Evolutionary conservation across 2,113 vertebrate genomes (phyloP), one percentile per base, ranked within the genome.

Genomic region (Pangasianodon gigas): DNA sequence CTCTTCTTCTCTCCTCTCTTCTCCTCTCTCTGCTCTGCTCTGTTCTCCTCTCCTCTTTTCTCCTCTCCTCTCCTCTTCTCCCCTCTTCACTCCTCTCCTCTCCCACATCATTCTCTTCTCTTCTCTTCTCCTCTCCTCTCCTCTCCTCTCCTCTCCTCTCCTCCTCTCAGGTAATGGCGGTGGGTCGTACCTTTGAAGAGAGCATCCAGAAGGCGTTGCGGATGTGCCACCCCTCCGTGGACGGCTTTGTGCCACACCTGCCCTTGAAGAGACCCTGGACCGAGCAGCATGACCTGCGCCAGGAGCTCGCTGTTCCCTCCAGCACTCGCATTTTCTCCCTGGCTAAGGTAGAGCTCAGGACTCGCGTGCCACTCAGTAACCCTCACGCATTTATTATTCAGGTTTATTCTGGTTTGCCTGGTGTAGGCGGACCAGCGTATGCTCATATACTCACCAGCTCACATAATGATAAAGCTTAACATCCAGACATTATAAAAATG

Each of bases 141-240:
- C 16, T 3, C 9, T 51, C 46, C 24, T 14, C 26, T 6, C 46
- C 24, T 29, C 54, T 13, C 29, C 29, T 37, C 21, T 21, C n/a
- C 10, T n/a, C 29, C 37, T 58, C 91, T 84, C 93, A 99, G 98
- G 98, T 98, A 88, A 98, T 98, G 98, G 98, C 97, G 4, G 96
- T 99, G 4, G 98, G 98, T 0, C 96, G 97, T n/a, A 98, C 97
- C 0, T 99, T 99, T 92, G 97, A 99, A 86, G 98, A 99, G 93
- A 98, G 97, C 91, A 96, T 99, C 90, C 98, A 99, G 91, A 99
- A 99, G 92, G 98, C 98, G 74, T 93, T 99, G 90, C 95, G 98
- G 87, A 99, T 99, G 98, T 99, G 98, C 90, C 97, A 99, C 91
- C 97, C 97, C 0, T 98, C 98, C 2, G 95, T 98, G 65, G 97